Base-by-base conservation (phyloP, 2,113 vertebrate genomes). In the Pelecanoides urinatrix region DNA sequence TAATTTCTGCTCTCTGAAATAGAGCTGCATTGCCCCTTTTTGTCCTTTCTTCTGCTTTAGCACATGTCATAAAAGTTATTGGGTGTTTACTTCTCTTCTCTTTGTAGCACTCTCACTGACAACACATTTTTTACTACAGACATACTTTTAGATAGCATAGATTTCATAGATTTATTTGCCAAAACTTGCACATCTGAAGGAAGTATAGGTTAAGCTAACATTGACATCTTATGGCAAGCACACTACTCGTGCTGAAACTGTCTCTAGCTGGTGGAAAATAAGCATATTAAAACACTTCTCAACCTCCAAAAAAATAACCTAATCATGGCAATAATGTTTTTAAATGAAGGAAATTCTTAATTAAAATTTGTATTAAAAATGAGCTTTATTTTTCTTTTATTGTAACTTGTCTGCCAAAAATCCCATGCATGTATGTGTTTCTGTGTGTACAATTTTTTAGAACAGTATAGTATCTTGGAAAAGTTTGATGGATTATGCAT, bases 161-260 rank as follows among this genome's bases (percentile, higher is more conserved):
- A 58, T 91, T 90, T 92, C 52, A 88, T 27, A 50, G 73, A 63
- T 82, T 88, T 93, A 71, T 83, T 96, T 95, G 79, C 59, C 90
- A 52, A 73, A 80, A 82, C 82, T 55, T 95, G 61, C 62, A 84
- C 23, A 91, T 81, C 56, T 90, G 68, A 90, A 83, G 79, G 59
- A 61, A 40, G 32, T 63, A 74, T 13, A 88, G 16, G 81, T 94
- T 92, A 90, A 87, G 79, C 23, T 53, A 96, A 84, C 30, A 89
- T 84, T 86, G 80, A 90, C 23, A 78, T 83, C 85, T 79, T 75
- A 91, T 2, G 25, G 47, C 0, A 1, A 86, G 61, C 40, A 79
- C 45, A 66, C 10, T 52, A 95, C 91, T 95, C 95, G 91, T 81
- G 78, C 74, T 86, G 80, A 86, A 88, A 66, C 68, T 94, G 71